Evolutionary conservation across 2,113 vertebrate genomes (phyloP), one percentile per base, ranked within the genome.

Genomic region (Cyphomyrus discorhynchus): DNA sequence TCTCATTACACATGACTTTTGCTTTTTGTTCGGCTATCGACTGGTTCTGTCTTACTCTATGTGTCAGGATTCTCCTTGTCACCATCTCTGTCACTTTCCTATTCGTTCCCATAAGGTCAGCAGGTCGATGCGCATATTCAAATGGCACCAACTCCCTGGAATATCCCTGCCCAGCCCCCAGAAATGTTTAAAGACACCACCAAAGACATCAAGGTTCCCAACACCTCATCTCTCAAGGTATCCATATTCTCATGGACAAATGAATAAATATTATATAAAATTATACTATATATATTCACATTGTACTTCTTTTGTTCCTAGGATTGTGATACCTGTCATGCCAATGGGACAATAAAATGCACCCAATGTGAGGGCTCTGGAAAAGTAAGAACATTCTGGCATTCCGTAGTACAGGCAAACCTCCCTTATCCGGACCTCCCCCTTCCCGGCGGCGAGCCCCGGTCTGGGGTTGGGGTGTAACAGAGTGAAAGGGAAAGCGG

Each of bases 211-310:
- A 94, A 92, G 2, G 95, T 97, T 85, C 96, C 97, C 4, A 94
- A 91, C 90, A 97, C 96, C 3, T 95, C 96, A 46, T 95, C 95
- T n/a, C n/a, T 96, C 74, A 96, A 97, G 96, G 96, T 97, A 84
- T 21, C 19, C 10, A 45, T 86, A 47, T 31, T 46, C 39, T n/a
- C 24, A 24, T 47, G 24, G 45, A 39, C 70, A 82, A 50, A 89
- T 53, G 39, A 42, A 42, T 42, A 42, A 42, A 4, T 42, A 42
- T 42, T 42, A 42, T 42, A 42, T 42, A 42, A 42, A 42, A 42
- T 42, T 42, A 4, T 42, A 42, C 39, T 42, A 42, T 3, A 42
- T 42, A 42, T 83, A 24, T 42, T 83, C 80, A 83, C 45, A 45
- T 21, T 42, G 70, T 17, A 24, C 66, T 45, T 46, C 92, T 58